phyloP scores from a whole-genome alignment of 2,888 invertebrate genomes.

The Calameuta idolon region DNA sequence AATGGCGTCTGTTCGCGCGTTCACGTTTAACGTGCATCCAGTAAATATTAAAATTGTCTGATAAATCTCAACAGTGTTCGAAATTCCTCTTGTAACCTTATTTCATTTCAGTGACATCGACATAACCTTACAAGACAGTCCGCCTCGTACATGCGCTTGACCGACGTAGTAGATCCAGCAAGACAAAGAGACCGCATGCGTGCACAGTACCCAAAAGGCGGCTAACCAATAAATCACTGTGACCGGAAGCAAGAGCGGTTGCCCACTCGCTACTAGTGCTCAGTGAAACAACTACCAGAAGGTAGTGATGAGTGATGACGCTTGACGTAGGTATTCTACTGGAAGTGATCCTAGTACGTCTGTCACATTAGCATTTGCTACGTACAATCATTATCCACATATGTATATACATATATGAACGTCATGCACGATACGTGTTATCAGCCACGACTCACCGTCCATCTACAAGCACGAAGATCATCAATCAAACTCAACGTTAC shows the following conservation, averaged over 20 bases:
- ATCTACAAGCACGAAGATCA: neutral
- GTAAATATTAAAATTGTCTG: neutral
- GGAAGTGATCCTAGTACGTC: neutral
- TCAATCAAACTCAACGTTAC: neutral
- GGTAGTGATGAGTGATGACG: neutral
- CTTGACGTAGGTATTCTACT: neutral
- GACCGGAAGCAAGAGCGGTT: slow-evolving; percentile 40
- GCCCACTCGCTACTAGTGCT: slow-evolving; percentile 8
- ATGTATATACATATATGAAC: neutral
- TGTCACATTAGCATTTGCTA: neutral
- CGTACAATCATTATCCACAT: neutral
- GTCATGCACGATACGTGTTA: neutral
- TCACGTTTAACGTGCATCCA: neutral
- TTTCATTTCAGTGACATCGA: neutral
- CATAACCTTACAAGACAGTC: neutral
- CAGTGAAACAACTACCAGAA: neutral
- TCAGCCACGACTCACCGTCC: neutral
- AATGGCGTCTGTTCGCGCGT: slow-evolving; percentile 12
- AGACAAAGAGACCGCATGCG: neutral
- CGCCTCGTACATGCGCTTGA: neutral
- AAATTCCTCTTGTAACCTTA: neutral
- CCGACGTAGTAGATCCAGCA: neutral
- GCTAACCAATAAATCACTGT: slow-evolving; percentile 39
- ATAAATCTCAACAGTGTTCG: neutral
- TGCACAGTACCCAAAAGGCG: neutral